Percentiles rank a stretch among this genome's conserved stretches.
These are phyloP conservation scores for Trachymyrmex septentrionalis DNA, from an alignment of 1,140 invertebrate genomes.

Conservation along the genomic window DNA sequence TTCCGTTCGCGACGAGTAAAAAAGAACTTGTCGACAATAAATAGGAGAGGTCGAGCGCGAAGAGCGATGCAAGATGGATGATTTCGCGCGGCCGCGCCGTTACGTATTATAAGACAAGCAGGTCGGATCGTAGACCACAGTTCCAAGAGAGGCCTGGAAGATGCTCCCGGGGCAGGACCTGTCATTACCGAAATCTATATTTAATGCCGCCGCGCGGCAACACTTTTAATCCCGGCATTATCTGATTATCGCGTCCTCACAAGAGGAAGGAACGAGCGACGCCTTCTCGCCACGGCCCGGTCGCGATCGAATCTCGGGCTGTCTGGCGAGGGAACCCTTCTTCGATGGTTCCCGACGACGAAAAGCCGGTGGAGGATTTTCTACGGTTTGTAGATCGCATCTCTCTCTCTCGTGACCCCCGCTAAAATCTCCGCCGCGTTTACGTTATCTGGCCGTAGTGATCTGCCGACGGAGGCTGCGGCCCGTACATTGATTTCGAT, in stretches of 20 bases:
- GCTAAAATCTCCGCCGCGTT: constrained; percentile 62
- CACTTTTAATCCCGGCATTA: constrained; percentile 77
- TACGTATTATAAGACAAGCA: constrained; percentile 8
- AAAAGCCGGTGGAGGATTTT: constrained; percentile 61
- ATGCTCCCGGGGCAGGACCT: constrained; percentile 65
- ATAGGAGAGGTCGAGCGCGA: background rate
- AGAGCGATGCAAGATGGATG: background rate
- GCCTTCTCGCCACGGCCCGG: constrained; percentile 43
- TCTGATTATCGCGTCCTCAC: constrained; percentile 78
- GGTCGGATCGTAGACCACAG: constrained; percentile 1
- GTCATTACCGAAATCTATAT: constrained; percentile 82
- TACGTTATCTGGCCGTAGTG: constrained; percentile 55
- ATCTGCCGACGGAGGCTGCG: constrained; percentile 64
- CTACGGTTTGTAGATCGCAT: constrained; percentile 64
- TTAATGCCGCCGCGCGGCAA: constrained; percentile 73
- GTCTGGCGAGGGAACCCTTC: constrained; percentile 33
- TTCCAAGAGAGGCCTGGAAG: constrained; percentile 41
- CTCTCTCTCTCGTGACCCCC: constrained; percentile 62
- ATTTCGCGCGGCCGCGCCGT: constrained; percentile 3
- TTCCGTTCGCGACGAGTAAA: background rate
- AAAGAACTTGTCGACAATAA: constrained; percentile 12
- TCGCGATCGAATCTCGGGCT: constrained; percentile 60
- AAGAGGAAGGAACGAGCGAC: constrained; percentile 48
- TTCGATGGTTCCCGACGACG: constrained; percentile 45
- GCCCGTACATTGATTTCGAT: constrained; percentile 66